Base-by-base conservation (phyloP, 1,140 invertebrate genomes). In the Lepeophtheirus salmonis region DNA sequence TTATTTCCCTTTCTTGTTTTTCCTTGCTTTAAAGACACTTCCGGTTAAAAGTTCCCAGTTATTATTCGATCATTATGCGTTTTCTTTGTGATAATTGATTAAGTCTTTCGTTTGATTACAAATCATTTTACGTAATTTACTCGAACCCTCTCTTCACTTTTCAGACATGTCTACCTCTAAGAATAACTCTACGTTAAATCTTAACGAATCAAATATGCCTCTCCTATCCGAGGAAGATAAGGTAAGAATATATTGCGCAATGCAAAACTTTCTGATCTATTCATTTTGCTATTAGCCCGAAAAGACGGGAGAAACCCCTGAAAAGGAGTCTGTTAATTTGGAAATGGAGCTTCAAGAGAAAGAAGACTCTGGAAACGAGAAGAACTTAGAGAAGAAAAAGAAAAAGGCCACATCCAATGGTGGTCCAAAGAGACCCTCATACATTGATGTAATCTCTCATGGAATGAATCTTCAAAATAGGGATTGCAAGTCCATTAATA, bases 141-240 rank as follows among this genome's bases (percentile, higher is more conserved):
- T n/a, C n/a, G n/a, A n/a, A n/a, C n/a, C n/a, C n/a, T n/a, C n/a
- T n/a, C n/a, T n/a, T n/a, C n/a, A n/a, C n/a, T n/a, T n/a, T n/a
- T n/a, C n/a, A 41, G 30, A 6, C 12, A 64, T 64, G 26, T 60
- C 55, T n/a, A 50, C 26, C 17, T 64, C 63, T 25, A 63, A 65
- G 20, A 62, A 54, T 20, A 67, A 63, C 4, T 70, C 68, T n/a
- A 68, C 68, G 51, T 60, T 62, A 12, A 68, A 70, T 55, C 61
- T 70, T 18, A 69, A 68, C 61, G 69, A 70, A 56, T 69, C 68
- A 0, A 64, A 55, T 20, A 51, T 70, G 16, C 69, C 69, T 22
- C 61, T 70, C 4, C 52, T 70, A 22, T 17, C 17, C 23, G 67
- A 69, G 24, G 65, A 66, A 0, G 61, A 25, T 18, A 41, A 62